Percentiles rank a stretch among this genome's conserved stretches.
Conservation (phyloP, 2,797 vertebrate species). For the Peromyscus eremicus region DNA sequence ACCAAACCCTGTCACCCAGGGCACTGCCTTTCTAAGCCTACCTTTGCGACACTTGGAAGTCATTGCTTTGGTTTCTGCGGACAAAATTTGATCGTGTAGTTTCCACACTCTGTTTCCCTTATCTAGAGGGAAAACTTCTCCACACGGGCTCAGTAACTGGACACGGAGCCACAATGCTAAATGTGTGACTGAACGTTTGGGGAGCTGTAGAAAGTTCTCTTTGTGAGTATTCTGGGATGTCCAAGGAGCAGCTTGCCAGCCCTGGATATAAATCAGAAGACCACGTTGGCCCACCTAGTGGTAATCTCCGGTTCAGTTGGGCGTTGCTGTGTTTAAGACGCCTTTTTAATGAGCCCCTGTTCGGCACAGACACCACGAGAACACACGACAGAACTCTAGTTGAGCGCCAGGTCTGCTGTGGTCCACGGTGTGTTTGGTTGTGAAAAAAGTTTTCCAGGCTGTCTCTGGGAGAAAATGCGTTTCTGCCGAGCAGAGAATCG, state of each 20-base stretch:
- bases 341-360: conserved; percentile 28
- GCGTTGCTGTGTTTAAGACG: conserved; percentile 39
- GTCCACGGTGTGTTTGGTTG: conserved; percentile 35
- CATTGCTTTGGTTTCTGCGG: not conserved
- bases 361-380: conserved; percentile 24
- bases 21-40: not conserved
- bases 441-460: conserved; percentile 44
- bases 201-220: not conserved
- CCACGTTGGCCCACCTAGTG: not conserved
- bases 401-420: not conserved
- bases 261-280: not conserved
- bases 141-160: not conserved
- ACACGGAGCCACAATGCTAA: not conserved
- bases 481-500: conserved; percentile 56
- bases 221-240: not conserved
- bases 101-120: not conserved
- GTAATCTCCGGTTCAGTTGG: not conserved
- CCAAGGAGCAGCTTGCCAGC: not conserved
- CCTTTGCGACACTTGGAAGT: not conserved
- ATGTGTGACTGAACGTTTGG: not conserved
- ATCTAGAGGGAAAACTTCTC: not conserved
- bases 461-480: conserved; percentile 51
- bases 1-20: not conserved
- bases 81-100: not conserved
- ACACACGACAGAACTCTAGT: conserved; percentile 1